Evolutionary conservation across 2,797 vertebrate species (phyloP).

Genomic region (Harpagifer antarcticus): DNA sequence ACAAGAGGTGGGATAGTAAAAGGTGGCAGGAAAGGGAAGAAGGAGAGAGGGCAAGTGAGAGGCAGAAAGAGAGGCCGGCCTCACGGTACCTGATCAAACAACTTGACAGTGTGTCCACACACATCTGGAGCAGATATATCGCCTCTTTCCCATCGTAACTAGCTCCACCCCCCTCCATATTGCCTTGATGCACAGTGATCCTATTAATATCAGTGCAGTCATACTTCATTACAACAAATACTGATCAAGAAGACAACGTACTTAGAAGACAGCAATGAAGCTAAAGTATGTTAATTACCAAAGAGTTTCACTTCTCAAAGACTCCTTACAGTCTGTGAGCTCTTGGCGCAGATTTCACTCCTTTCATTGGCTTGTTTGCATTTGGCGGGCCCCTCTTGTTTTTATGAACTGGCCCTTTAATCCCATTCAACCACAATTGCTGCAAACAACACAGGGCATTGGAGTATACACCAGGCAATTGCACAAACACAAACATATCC

Average conservation of each 20-base stretch:
- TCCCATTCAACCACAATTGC: slow-evolving; percentile 60
- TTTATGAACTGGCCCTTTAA: slow-evolving; percentile 73
- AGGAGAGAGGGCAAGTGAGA: slow-evolving; percentile 7
- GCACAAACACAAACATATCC: slow-evolving; percentile 80
- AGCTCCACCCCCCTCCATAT: slow-evolving; percentile 30
- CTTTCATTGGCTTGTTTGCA: slow-evolving; percentile 61
- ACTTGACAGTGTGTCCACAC: slow-evolving; percentile 60
- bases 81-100: slow-evolving; percentile 67
- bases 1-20: slow-evolving; percentile 21
- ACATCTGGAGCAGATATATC: slow-evolving; percentile 78
- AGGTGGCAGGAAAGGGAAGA: neutral
- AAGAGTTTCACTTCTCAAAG: slow-evolving; percentile 51
- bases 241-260: slow-evolving; percentile 41
- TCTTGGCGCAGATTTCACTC: slow-evolving; percentile 52
- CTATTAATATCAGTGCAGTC: slow-evolving; percentile 51
- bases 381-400: slow-evolving; percentile 64
- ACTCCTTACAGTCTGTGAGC: slow-evolving; percentile 52
- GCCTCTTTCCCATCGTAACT: slow-evolving; percentile 33
- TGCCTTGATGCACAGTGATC: slow-evolving; percentile 32
- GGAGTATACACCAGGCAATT: slow-evolving; percentile 64
- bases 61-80: neutral
- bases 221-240: slow-evolving; percentile 49
- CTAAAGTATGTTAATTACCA: slow-evolving; percentile 52
- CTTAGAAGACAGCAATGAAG: slow-evolving; percentile 34
- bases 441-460: slow-evolving; percentile 67